Conservation (phyloP, 2,797 vertebrate genomes). For the Urocyon cinereoargenteus region DNA sequence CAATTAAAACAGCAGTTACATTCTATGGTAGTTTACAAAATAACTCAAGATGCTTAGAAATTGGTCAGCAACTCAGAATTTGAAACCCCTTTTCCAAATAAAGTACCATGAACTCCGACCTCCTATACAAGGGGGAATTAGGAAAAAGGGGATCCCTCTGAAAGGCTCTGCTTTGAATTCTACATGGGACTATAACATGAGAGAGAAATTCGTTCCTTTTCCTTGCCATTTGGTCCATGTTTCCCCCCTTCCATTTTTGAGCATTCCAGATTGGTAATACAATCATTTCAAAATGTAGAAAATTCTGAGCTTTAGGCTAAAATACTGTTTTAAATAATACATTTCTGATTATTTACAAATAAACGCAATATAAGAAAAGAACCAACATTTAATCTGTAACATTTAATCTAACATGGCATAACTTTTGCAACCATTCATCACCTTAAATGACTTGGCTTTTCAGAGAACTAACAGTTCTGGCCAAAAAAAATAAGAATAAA, state of each 20-base stretch:
- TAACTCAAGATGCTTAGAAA: background rate
- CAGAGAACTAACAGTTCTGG: background rate
- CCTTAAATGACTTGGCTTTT: background rate
- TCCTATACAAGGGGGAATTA: background rate
- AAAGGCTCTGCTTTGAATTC: background rate
- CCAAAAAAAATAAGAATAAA: background rate
- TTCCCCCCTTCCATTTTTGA: background rate
- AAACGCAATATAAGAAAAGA: slow-evolving; percentile 20
- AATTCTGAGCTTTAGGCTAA: background rate
- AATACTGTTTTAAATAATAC: background rate
- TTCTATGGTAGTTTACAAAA: background rate
- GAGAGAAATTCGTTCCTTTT: background rate
- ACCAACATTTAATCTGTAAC: background rate
- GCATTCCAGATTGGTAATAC: background rate
- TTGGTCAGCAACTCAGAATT: background rate
- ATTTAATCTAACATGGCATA: background rate
- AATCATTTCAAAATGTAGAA: slow-evolving; percentile 18
- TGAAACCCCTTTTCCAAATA: background rate
- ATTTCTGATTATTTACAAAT: slow-evolving; percentile 43
- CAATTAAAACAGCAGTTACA: background rate
- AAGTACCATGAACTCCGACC: background rate
- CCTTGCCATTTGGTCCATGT: background rate
- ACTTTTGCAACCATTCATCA: background rate
- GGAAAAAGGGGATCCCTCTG: background rate
- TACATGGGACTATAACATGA: background rate